Percentiles rank a stretch among this genome's conserved stretches.
These are phyloP conservation scores for Sander vitreus DNA, from an alignment of 2,113 vertebrate genomes.

Conservation along the genomic window DNA sequence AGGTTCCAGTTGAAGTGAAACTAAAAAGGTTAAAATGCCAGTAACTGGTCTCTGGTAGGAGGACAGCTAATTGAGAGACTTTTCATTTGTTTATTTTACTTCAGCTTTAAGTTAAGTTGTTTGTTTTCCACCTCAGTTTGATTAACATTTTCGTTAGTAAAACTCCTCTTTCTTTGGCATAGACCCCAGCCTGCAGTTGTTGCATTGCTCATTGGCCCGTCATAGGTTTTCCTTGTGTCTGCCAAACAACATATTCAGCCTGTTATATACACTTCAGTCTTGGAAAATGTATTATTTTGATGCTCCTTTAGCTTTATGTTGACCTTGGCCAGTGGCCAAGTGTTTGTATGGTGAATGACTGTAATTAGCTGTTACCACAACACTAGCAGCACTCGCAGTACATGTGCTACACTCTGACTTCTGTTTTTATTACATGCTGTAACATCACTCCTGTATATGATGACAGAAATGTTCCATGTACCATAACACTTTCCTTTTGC, in stretches of 20 bases:
- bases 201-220: background rate
- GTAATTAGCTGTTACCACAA: background rate
- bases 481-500: conserved; percentile 36
- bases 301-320: background rate
- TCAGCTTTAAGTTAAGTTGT: background rate
- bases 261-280: background rate
- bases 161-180: background rate
- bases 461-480: conserved; percentile 25
- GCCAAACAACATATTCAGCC: background rate
- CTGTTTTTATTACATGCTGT: conserved; percentile 33
- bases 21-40: background rate
- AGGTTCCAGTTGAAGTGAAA: background rate
- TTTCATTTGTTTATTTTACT: background rate
- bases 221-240: background rate
- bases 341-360: background rate
- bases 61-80: background rate
- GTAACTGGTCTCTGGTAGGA: background rate
- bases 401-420: conserved; percentile 3
- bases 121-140: background rate
- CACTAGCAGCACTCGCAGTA: background rate
- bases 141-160: background rate
- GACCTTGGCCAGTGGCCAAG: background rate
- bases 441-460: conserved; percentile 28
- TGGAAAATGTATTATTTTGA: background rate
- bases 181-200: background rate